These are phyloP conservation scores for Hippopotamyrus pictus DNA, from an alignment of 2,797 vertebrate species.

Conservation along the genomic window DNA sequence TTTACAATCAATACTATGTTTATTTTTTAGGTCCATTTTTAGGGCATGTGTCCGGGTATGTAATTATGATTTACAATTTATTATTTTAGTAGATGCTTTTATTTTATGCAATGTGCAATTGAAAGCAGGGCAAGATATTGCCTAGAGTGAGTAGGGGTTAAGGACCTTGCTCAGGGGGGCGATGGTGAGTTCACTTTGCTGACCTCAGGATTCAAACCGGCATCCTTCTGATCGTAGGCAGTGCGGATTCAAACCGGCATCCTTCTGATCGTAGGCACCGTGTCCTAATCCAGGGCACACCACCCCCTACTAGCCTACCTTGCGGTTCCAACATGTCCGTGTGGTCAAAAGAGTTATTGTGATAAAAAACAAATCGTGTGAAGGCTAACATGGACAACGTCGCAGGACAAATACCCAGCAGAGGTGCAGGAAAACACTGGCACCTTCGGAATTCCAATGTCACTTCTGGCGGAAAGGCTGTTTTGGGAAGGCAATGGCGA, in stretches of 20 bases:
- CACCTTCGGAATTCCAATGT: background rate
- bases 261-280: background rate
- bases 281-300: background rate
- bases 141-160: background rate
- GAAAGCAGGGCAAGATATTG: background rate
- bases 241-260: background rate
- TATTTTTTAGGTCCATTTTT: background rate
- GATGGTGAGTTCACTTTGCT: background rate
- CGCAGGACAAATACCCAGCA: background rate
- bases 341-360: background rate
- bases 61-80: background rate
- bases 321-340: background rate
- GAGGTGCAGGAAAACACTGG: background rate
- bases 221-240: background rate
- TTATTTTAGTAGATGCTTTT: background rate
- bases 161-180: background rate
- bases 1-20: slow-evolving; percentile 1
- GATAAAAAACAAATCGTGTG: background rate
- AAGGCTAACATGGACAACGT: background rate
- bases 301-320: background rate
- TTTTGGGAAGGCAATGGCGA: background rate
- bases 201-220: background rate
- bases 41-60: background rate
- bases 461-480: background rate
- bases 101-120: background rate